Conservation (phyloP, 2,113 vertebrate genomes). For the Perccottus glenii region DNA sequence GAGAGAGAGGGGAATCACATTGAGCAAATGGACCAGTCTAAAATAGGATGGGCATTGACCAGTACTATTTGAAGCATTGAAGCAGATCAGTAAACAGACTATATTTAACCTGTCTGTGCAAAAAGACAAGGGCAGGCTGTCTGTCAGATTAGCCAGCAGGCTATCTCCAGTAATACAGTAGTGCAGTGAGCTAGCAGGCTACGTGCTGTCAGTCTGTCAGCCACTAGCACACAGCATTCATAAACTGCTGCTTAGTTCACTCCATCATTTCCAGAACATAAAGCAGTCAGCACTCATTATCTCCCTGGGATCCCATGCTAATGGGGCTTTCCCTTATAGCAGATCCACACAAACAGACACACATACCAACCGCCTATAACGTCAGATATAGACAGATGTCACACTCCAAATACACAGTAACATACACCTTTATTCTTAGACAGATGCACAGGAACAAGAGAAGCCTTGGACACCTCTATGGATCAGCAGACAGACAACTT, state of each 20-base stretch:
- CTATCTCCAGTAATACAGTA: constrained; percentile 18
- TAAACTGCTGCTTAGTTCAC: constrained; percentile 62
- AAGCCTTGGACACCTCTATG: constrained; percentile 14
- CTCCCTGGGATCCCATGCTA: constrained; percentile 66
- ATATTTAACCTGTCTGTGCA: constrained; percentile 11
- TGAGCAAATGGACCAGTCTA: too few species aligned
- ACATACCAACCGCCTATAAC: constrained; percentile 5
- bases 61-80: background rate
- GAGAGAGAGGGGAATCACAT: too few species aligned
- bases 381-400: background rate
- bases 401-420: background rate
- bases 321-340: constrained; percentile 71
- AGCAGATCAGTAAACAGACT: background rate
- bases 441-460: constrained; percentile 5
- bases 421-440: background rate
- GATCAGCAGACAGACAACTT: constrained; percentile 41
- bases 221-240: constrained; percentile 51
- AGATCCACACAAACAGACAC: constrained; percentile 18
- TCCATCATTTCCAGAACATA: constrained; percentile 76
- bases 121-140: background rate
- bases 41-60: too few species aligned
- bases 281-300: constrained; percentile 74
- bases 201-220: constrained; percentile 58
- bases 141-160: constrained; percentile 25
- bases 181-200: constrained; percentile 25